Conservation (phyloP, 2,113 vertebrate genomes). For the Clinocottus analis region DNA sequence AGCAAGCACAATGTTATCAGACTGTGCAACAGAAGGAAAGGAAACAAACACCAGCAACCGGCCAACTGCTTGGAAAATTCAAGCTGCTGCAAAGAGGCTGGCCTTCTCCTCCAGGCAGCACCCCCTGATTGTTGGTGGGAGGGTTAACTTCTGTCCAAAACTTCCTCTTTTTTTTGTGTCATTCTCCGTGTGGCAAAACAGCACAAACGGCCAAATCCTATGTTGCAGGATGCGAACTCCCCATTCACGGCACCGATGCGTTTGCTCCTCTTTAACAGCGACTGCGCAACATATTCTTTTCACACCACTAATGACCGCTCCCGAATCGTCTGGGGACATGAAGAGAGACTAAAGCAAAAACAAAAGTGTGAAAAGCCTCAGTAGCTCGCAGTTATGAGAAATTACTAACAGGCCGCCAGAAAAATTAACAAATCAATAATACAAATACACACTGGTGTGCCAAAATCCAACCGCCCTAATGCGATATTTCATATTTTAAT, state of each 20-base stretch:
- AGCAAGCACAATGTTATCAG: slow-evolving; percentile 46
- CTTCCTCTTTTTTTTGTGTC: background rate
- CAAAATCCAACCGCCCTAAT: background rate
- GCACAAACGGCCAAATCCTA: slow-evolving; percentile 5
- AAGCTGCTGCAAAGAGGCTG: slow-evolving; percentile 15
- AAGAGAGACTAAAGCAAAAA: slow-evolving; percentile 4
- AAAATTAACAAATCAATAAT: slow-evolving; percentile 3
- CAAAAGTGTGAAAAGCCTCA: background rate
- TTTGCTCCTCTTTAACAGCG: slow-evolving; percentile 28
- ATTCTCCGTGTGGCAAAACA: slow-evolving; percentile 2
- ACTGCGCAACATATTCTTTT: slow-evolving; percentile 1
- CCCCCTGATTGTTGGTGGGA: slow-evolving; percentile 5
- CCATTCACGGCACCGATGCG: background rate
- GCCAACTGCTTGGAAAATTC: slow-evolving; percentile 50
- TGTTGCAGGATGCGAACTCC: background rate
- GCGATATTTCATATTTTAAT: slow-evolving; percentile 22
- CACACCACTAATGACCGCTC: slow-evolving; percentile 14
- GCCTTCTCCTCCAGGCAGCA: slow-evolving; percentile 35
- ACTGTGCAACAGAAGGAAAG: slow-evolving; percentile 42
- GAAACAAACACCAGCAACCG: slow-evolving; percentile 46
- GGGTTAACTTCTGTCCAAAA: slow-evolving; percentile 33
- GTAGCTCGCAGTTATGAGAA: background rate
- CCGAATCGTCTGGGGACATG: background rate
- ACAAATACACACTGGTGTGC: background rate
- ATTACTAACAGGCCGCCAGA: background rate